These are phyloP conservation scores for Apamea epomidion DNA, from an alignment of 2,888 invertebrate species.

Conservation along the genomic window DNA sequence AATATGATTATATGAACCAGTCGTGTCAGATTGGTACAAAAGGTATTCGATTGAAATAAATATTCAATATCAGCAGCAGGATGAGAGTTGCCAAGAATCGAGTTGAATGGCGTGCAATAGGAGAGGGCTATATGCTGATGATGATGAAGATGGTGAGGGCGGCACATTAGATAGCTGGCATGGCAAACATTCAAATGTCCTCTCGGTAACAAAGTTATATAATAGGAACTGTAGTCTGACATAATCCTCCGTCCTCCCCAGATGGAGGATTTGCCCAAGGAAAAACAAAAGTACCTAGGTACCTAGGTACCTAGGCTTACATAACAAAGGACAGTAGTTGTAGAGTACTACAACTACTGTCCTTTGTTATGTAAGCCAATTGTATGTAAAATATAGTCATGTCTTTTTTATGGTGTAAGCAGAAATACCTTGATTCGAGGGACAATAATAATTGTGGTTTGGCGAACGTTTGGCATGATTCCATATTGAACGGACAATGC, in stretches of 20 bases:
- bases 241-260: neutral
- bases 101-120: no score
- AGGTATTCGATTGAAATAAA: neutral
- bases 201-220: neutral
- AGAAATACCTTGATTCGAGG: conserved; percentile 54
- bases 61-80: neutral
- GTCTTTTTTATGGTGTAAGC: conserved; percentile 46
- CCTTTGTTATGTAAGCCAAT: conserved; percentile 4
- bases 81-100: no score
- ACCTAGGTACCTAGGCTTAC: no score
- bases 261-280: neutral
- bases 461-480: conserved; percentile 62
- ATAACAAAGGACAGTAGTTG: no score
- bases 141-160: no score
- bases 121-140: no score
- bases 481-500: conserved; percentile 61
- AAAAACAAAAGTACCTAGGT: no score
- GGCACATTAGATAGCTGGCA: no score
- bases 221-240: no score
- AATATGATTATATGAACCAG: no score
- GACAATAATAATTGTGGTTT: conserved; percentile 55
- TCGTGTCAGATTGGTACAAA: neutral
- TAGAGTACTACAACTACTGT: neutral
- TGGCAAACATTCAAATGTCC: no score
- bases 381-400: conserved; percentile 31